Conservation (phyloP, 2,113 vertebrate species). For the Perognathus longimembris region DNA sequence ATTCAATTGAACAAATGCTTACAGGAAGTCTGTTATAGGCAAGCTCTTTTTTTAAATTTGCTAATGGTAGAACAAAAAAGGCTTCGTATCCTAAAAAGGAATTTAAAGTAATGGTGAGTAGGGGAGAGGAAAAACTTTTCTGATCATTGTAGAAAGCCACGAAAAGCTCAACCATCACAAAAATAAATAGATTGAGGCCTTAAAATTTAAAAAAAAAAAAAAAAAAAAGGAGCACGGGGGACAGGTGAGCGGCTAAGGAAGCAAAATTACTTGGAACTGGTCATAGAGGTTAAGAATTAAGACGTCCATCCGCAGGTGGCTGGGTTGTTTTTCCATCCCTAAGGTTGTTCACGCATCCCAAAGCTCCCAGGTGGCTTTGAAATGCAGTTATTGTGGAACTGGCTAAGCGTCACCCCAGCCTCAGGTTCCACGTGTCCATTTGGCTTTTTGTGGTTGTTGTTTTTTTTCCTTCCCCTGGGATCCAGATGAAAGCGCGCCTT, state of each 20-base stretch:
- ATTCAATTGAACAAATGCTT: constrained; percentile 54
- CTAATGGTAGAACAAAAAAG: constrained; percentile 10
- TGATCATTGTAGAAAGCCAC: background rate
- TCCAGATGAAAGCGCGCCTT: background rate
- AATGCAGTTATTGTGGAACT: background rate
- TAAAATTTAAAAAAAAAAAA: too few species aligned
- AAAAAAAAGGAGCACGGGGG: background rate
- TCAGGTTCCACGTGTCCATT: background rate
- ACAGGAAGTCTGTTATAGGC: background rate
- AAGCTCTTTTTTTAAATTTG: background rate
- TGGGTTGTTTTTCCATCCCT: background rate
- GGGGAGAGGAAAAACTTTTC: constrained; percentile 20
- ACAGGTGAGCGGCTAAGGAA: background rate
- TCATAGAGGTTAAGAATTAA: background rate
- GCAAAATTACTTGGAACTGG: background rate
- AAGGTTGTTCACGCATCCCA: background rate
- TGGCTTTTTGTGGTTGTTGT: background rate
- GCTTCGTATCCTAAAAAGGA: constrained; percentile 12
- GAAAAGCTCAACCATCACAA: background rate
- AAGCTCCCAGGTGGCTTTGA: background rate
- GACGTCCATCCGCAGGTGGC: background rate
- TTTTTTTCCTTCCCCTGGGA: background rate
- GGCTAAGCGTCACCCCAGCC: background rate
- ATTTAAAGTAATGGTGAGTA: constrained; percentile 4
- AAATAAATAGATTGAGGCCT: background rate